phyloP scores from a whole-genome alignment of 2,888 invertebrate genomes.

The Coleophora deauratella region DNA sequence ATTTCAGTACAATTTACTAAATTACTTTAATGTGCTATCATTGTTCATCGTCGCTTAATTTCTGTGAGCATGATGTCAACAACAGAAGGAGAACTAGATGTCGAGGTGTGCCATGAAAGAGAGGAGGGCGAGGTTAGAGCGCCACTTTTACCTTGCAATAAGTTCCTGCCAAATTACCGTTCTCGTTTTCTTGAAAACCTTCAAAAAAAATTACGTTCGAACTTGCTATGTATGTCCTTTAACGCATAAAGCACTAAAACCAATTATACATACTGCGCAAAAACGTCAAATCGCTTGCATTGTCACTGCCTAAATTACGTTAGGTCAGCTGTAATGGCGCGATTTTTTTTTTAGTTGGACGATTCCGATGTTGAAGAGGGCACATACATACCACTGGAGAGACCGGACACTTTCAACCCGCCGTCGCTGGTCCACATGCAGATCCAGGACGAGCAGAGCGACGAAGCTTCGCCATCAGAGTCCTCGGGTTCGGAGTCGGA shows the following conservation, averaged over 20 bases:
- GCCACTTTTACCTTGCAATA: constrained; percentile 21
- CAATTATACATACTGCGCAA: not conserved
- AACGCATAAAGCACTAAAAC: not conserved
- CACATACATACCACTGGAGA: constrained; percentile 71
- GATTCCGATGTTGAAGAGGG: constrained; percentile 70
- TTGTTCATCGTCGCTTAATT: constrained; percentile 24
- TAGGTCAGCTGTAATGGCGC: not conserved
- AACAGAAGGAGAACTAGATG: constrained; percentile 76
- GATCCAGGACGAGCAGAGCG: constrained; percentile 75
- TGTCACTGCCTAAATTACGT: not conserved
- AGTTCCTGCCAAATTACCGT: constrained; percentile 1
- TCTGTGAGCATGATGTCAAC: constrained; percentile 60
- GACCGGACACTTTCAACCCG: constrained; percentile 70
- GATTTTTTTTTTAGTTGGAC: constrained; percentile 38
- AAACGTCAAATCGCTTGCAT: not conserved
- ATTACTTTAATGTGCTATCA: constrained; percentile 45
- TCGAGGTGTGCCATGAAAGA: constrained; percentile 74
- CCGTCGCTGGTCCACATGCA: constrained; percentile 66
- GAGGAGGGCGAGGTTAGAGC: constrained; percentile 80
- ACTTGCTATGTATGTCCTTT: not conserved
- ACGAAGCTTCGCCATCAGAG: constrained; percentile 67
- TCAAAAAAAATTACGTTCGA: not conserved
- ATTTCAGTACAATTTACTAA: constrained; percentile 32
- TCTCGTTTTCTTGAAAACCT: not conserved
- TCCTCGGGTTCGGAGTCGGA: constrained; percentile 75